A percentile compares a stretch with the other conserved stretches of the same genome.
Conservation (phyloP, 2,113 vertebrate genomes). For the Chionomys nivalis region DNA sequence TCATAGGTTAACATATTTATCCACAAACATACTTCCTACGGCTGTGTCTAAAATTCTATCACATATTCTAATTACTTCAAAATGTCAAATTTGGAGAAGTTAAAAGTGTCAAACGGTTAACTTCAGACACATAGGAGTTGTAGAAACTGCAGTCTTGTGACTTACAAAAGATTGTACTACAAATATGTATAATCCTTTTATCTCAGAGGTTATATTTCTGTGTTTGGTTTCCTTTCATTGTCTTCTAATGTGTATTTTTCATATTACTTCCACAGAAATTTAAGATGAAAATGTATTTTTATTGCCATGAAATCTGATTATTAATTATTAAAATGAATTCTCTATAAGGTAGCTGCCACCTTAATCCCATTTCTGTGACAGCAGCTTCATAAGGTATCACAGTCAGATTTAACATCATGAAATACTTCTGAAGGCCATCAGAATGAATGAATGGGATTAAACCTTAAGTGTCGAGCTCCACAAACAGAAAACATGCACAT, state of each 20-base stretch:
- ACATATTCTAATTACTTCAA: not conserved
- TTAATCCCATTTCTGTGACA: not conserved
- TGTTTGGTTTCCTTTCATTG: slow-evolving; percentile 5
- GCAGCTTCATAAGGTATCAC: not conserved
- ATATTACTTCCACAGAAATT: not conserved
- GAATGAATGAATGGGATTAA: not conserved
- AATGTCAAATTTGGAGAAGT: not conserved
- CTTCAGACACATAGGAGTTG: not conserved
- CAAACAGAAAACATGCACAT: too few relatives aligned
- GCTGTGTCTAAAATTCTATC: slow-evolving; percentile 29
- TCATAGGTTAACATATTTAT: not conserved
- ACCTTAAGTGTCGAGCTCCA: not conserved
- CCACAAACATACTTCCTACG: not conserved
- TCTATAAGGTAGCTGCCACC: not conserved
- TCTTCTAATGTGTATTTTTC: not conserved
- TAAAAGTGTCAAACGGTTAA: not conserved
- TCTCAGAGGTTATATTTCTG: not conserved
- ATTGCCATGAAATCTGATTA: not conserved
- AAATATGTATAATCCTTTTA: not conserved
- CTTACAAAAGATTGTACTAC: not conserved
- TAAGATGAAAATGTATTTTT: slow-evolving; percentile 2
- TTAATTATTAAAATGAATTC: slow-evolving; percentile 21
- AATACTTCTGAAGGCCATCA: slow-evolving; percentile 16
- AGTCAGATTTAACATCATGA: not conserved
- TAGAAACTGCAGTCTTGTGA: not conserved